Conservation (phyloP, 2,797 vertebrate genomes). For the Chaenodraco wilsoni region DNA sequence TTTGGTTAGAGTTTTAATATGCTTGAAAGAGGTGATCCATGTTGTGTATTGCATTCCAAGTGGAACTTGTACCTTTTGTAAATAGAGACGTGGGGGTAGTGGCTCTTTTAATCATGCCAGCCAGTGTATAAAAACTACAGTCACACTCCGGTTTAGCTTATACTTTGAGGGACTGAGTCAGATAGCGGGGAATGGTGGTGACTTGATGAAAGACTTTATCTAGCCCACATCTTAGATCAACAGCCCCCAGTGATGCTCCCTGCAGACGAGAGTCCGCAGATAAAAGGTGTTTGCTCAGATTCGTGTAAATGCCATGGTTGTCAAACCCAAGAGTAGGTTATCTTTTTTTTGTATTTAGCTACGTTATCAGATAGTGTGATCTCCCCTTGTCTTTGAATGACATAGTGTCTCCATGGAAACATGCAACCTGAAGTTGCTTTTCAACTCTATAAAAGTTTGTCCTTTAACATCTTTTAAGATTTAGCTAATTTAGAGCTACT, state of each 20-base stretch:
- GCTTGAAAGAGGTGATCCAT: conserved; percentile 6
- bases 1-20: background rate
- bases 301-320: conserved; percentile 80
- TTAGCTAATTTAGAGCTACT: background rate
- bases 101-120: conserved; percentile 1
- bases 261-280: conserved; percentile 68
- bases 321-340: conserved; percentile 69
- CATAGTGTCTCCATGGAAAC: conserved; percentile 52
- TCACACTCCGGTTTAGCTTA: background rate
- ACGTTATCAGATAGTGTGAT: conserved; percentile 58
- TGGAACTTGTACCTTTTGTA: conserved; percentile 35
- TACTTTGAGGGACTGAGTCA: conserved; percentile 7
- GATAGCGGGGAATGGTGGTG: conserved; percentile 20
- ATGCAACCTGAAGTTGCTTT: conserved; percentile 10
- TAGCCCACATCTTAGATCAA: conserved; percentile 78
- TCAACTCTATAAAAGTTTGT: background rate
- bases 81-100: conserved; percentile 9
- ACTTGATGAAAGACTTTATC: conserved; percentile 69
- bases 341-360: conserved; percentile 59
- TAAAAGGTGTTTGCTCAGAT: conserved; percentile 81
- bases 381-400: conserved; percentile 56
- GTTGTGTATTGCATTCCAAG: background rate
- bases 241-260: conserved; percentile 66
- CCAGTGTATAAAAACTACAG: conserved; percentile 12
- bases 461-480: background rate